Evolutionary conservation across 1,140 invertebrate genomes (phyloP), one percentile per base, ranked within the genome.

Genomic region (Drosophila hydei): DNA sequence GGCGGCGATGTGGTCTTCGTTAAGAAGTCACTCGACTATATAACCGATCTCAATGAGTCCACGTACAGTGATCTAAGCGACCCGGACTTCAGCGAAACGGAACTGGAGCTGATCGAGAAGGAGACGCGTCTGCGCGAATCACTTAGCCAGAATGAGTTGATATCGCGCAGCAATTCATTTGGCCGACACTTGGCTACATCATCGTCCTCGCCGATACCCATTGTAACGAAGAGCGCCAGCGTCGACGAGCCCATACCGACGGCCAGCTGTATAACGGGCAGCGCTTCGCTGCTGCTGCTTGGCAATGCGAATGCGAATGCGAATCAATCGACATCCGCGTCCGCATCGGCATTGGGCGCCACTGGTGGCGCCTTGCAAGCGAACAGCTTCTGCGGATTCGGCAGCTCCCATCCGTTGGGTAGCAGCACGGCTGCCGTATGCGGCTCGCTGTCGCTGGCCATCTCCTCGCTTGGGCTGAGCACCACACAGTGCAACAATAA

Each of bases 1-100:
- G 64, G 61, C 54, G 62, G 55, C 19, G 89, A 89, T 59, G 79
- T 90, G 27, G 81, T 91, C 12, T 92, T 92, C 65, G 92, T 94
- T 0, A 94, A 93, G 83, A 93, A 91, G 69, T 92, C 93, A 7
- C 89, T 94, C 65, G 93, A 94, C 80, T 94, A 93, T 77, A 92
- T 94, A 67, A 93, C 92, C 81, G 93, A 94, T 80, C 91, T 94
- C 62, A 94, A 93, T 77, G 93, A 94, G 89, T 93, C 93, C 0
- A 93, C 93, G n/a, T 94, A 94, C 87, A 94, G 93, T 74, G 93
- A 94, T 74, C 91, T 94, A 65, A 94, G 93, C 74, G 93, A 94
- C 91, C 92, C 93, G 69, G 93, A 94, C 77, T 91, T 93, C 47
- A 94, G 93, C 70, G 93, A 94, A 85, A 92, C 93, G 3, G 93